Evolutionary conservation across 2,888 invertebrate species (phyloP), one percentile per base, ranked within the genome.

Genomic region (Chymomyza fuscimana): DNA sequence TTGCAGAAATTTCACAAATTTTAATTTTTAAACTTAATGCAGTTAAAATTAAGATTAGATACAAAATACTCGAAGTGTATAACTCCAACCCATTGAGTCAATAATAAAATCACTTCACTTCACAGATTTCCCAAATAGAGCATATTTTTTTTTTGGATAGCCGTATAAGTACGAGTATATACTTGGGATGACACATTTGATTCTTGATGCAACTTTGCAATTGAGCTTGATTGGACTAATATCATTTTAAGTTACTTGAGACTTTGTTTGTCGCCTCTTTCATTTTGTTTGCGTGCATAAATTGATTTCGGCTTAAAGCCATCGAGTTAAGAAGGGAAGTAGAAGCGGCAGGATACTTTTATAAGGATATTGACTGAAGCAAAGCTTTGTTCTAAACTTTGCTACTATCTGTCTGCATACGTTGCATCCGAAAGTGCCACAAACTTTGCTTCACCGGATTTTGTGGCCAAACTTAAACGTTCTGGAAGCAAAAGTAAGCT

Each of bases 221-320:
- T 46, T 46, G 40, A 46, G 40, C 12, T 46, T 12, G 40, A 46
- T 46, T 46, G 10, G 4, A 4, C 40, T 12, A 10, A 40, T 40
- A 10, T 10, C 10, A 3, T 46, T 46, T 46, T 4, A 46, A 46
- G 12, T 12, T 46, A 10, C 12, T 46, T 46, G 12, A 46, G 10
- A 46, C 12, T 46, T 36, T 46, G 10, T 46, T 46, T 46, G 40
- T 46, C 40, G 40, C 2, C 32, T 32, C 12, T 46, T 46, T 12
- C 40, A 12, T 69, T 72, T 74, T 76, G 80, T 73, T 65, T 66
- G 70, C 65, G 69, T 72, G 75, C 70, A 76, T 69, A 76, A 86
- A 86, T 85, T 85, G 87, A 76, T 78, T 78, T 78, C 66, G 72
- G 72, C 69, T 76, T 69, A 66, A 73, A 76, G 73, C 70, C 82